Percentiles rank a stretch among this genome's conserved stretches.
These are phyloP conservation scores for Pogonocherus hispidulus DNA, from an alignment of 2,888 invertebrate species.

Conservation along the genomic window DNA sequence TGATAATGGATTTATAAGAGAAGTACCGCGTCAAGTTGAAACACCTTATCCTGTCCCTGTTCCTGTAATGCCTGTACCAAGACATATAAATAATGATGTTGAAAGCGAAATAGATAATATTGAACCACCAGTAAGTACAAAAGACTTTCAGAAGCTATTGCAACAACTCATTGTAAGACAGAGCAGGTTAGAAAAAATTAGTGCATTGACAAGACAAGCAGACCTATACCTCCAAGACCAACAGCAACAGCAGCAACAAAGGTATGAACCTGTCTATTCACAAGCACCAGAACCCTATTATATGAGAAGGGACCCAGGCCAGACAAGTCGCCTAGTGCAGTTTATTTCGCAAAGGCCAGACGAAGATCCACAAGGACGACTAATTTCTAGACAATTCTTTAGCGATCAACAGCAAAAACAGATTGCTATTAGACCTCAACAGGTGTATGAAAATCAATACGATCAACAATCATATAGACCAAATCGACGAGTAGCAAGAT, in stretches of 20 bases:
- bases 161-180: slow-evolving; percentile 78
- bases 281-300: slow-evolving; percentile 47
- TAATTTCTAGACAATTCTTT: slow-evolving; percentile 37
- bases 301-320: slow-evolving; percentile 43
- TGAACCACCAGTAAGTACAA: slow-evolving; percentile 79
- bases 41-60: slow-evolving; percentile 17
- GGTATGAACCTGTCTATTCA: slow-evolving; percentile 42
- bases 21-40: slow-evolving; percentile 56
- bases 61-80: slow-evolving; percentile 52
- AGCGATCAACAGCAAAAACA: slow-evolving; percentile 42
- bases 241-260: slow-evolving; percentile 25
- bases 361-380: slow-evolving; percentile 36
- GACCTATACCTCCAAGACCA: slow-evolving; percentile 39
- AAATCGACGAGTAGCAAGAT: slow-evolving; percentile 62
- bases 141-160: slow-evolving; percentile 78
- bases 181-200: slow-evolving; percentile 73
- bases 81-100: slow-evolving; percentile 48
- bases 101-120: slow-evolving; percentile 74
- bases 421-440: slow-evolving; percentile 36
- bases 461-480: slow-evolving; percentile 58
- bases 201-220: slow-evolving; percentile 65
- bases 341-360: slow-evolving; percentile 48
- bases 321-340: slow-evolving; percentile 43
- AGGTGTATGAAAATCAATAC: slow-evolving; percentile 51
- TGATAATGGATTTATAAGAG: slow-evolving; percentile 63